Evolutionary conservation across 23 tunicate species (phyloP), one percentile per base, ranked within the genome.

Genomic region (Corella eumyota): DNA sequence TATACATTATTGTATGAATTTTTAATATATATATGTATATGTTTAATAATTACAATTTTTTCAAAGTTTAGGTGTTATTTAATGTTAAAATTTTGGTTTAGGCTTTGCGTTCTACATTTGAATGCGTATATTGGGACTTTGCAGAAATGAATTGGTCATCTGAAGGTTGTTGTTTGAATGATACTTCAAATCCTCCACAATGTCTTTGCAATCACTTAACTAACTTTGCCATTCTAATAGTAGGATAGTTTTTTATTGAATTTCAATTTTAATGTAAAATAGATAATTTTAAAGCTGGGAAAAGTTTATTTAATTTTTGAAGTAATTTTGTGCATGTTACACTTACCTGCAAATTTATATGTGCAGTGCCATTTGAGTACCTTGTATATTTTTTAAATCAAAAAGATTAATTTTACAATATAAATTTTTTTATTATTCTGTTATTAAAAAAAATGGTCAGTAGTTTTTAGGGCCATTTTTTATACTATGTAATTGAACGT

Each of bases 121-220:
- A 68, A 35, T 71, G 76, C 35, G 58, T 25, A 17, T 60, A 50
- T 71, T 71, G 67, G 66, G 45, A 58, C 31, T 59, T 50, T 27
- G 49, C 29, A 6, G 19, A 25, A 30, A 45, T 6, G 23, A 44
- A 28, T 15, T 71, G 76, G 76, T 45, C 58, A 25, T 29, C 66
- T n/a, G 49, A 25, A 5, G 76, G 76, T 2, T 71, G 76, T 34
- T 22, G 50, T 15, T 13, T 6, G 40, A 27, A 34, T 34, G 23
- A 19, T 2, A 22, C 22, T 1, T 3, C 50, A 3, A 45, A 60
- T 17, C 63, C 74, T 1, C 64, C 50, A 1, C 37, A 7, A 32
- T 71, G 76, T 60, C 30, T 15, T 1, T 72, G 69, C 61, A 49
- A 61, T 62, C 78, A 72, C 61, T 35, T 55, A 34, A 72, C 69